Evolutionary conservation across 2,113 vertebrate species (phyloP), one percentile per base, ranked within the genome.

Genomic region (Xenus cinereus): DNA sequence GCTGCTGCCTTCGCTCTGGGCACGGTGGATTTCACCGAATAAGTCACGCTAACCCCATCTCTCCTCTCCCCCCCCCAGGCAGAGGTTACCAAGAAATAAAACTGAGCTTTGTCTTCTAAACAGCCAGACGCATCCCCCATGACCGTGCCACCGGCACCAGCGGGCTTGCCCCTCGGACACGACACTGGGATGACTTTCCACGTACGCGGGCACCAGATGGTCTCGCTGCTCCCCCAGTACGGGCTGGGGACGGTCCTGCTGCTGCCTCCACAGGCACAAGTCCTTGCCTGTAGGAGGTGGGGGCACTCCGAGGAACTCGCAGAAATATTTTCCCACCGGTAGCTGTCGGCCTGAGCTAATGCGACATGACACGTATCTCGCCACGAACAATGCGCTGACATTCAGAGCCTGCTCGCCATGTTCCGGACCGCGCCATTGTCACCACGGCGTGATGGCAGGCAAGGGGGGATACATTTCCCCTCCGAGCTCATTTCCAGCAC

Each of bases 271-370:
- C 33, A 12, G 66, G 90, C 90, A 92, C 95, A 92, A 94, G 95
- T 46, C 87, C 51, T 63, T 94, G 90, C 90, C 93, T 78, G 85
- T 23, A 74, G 88, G 95, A 95, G 95, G 72, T 83, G 83, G 90
- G 90, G 90, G 74, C 93, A 81, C 83, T 84, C 88, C 0, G 14
- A 96, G 93, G 88, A 90, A 59, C 79, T 86, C 21, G 0, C 75
- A 80, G 82, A 93, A 95, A 75, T 84, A 88, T 72, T 95, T 96
- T 95, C 96, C 95, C 93, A 96, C 94, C 15, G 3, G 96, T 94
- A 75, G 92, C 95, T 88, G 85, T 39, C 39, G 60, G 92, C 41
- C 93, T 92, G 95, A 96, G 93, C 95, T 94, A 95, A 95, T 95
- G 93, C 56, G n/a, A 95, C 68, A 88, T 90, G 96, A 97, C 96